A percentile compares a stretch with the other conserved stretches of the same genome.
phyloP scores from a whole-genome alignment of 2,113 vertebrate species.

The Dinomys branickii region DNA sequence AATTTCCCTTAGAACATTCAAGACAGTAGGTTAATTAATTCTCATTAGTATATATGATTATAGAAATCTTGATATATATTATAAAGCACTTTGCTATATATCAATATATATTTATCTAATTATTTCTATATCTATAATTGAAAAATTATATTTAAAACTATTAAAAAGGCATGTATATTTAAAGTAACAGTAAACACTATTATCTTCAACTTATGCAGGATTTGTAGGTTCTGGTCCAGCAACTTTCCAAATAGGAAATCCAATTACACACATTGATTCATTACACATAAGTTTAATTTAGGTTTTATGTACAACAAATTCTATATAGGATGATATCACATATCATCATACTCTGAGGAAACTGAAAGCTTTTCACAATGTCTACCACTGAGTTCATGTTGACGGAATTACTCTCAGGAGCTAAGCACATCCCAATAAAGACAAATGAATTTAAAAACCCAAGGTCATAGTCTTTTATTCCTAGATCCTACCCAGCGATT shows the following conservation, averaged over 20 bases:
- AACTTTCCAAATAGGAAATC: conserved; percentile 22
- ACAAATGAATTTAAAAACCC: not conserved
- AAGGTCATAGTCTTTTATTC: not conserved
- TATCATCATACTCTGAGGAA: not conserved
- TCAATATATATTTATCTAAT: not conserved
- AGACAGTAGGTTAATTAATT: conserved; percentile 3
- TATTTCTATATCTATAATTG: not conserved
- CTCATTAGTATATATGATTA: not conserved
- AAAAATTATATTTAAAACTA: not conserved
- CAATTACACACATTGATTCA: not conserved
- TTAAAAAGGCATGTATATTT: not conserved
- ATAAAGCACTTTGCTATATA: not conserved
- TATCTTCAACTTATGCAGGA: not conserved
- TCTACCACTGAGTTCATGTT: not conserved
- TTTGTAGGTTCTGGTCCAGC: not conserved
- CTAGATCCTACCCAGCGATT: not conserved
- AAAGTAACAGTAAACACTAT: not conserved
- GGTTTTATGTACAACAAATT: not conserved
- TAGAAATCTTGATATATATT: not conserved
- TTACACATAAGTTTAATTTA: conserved; percentile 16
- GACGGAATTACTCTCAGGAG: not conserved
- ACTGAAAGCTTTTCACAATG: not conserved
- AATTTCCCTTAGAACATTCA: not conserved
- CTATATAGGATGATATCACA: not conserved
- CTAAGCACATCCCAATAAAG: not conserved